Evolutionary conservation across 2,888 invertebrate genomes (phyloP).

Genomic region (Phyto melanocephala): DNA sequence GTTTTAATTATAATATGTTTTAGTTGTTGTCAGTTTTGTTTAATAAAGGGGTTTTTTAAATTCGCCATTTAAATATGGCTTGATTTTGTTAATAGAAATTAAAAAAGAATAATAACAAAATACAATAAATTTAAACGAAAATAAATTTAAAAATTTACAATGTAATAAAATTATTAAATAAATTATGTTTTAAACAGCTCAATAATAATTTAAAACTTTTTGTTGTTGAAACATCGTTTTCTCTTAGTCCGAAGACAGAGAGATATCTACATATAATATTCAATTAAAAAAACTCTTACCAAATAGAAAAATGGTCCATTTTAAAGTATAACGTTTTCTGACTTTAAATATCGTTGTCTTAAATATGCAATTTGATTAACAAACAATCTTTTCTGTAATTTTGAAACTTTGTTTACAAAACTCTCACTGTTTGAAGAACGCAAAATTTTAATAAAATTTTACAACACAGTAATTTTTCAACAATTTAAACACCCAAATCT

Average conservation of each 20-base stretch:
- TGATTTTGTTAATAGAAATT: background rate
- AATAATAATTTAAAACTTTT: too few relatives aligned
- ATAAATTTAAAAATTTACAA: background rate
- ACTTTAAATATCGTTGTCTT: too few relatives aligned
- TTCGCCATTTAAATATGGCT: background rate
- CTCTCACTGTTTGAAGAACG: background rate
- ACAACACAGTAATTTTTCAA: background rate
- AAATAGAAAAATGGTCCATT: too few relatives aligned
- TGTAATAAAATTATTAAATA: too few relatives aligned
- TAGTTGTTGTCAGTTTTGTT: background rate
- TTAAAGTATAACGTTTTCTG: too few relatives aligned
- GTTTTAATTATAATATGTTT: background rate
- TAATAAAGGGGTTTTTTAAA: constrained; percentile 6
- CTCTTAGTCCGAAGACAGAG: too few relatives aligned
- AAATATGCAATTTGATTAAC: too few relatives aligned
- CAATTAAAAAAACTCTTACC: too few relatives aligned
- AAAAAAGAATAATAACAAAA: background rate
- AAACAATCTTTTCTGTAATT: too few relatives aligned
- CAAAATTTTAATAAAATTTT: background rate
- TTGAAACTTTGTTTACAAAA: background rate
- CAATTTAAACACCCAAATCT: background rate
- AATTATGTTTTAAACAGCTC: too few relatives aligned
- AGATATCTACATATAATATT: too few relatives aligned
- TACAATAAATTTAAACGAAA: background rate
- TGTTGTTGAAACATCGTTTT: too few relatives aligned